Conservation (phyloP, 1,140 invertebrate species). For the Pomacea maculata region DNA sequence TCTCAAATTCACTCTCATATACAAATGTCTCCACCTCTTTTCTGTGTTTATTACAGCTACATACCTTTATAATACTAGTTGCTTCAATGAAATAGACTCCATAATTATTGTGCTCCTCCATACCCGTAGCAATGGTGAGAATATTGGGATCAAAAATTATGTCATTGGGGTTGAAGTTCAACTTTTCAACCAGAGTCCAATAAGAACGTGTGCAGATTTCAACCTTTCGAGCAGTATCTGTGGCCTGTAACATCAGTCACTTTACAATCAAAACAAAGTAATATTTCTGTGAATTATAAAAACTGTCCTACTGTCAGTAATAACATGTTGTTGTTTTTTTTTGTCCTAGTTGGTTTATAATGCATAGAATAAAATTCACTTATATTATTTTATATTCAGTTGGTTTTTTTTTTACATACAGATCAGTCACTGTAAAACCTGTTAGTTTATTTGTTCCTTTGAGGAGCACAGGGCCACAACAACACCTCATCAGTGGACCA, state of each 20-base stretch:
- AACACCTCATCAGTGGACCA: too few relatives aligned
- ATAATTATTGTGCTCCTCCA: slow-evolving; percentile 73
- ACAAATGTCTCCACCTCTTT: neutral
- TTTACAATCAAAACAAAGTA: neutral
- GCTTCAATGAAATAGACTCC: slow-evolving; percentile 72
- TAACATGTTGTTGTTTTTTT: neutral
- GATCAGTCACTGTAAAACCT: too few relatives aligned
- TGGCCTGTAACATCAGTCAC: slow-evolving; percentile 61
- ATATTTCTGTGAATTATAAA: neutral
- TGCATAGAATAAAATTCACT: too few relatives aligned
- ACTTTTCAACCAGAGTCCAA: slow-evolving; percentile 67
- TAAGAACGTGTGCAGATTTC: slow-evolving; percentile 71
- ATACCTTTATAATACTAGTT: slow-evolving; percentile 68
- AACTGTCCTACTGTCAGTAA: too few relatives aligned
- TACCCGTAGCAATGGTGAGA: slow-evolving; percentile 74
- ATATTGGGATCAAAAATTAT: slow-evolving; percentile 78
- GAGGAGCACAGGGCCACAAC: too few relatives aligned
- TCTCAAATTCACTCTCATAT: too few relatives aligned
- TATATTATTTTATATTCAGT: too few relatives aligned
- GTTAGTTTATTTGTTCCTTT: too few relatives aligned
- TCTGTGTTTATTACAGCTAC: neutral
- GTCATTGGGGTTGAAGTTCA: slow-evolving; percentile 71
- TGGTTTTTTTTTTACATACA: too few relatives aligned
- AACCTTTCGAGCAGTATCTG: slow-evolving; percentile 69
- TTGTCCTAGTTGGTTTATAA: neutral